Evolutionary conservation across 2,113 vertebrate genomes (phyloP), one percentile per base, ranked within the genome.

Genomic region (Zeus faber): DNA sequence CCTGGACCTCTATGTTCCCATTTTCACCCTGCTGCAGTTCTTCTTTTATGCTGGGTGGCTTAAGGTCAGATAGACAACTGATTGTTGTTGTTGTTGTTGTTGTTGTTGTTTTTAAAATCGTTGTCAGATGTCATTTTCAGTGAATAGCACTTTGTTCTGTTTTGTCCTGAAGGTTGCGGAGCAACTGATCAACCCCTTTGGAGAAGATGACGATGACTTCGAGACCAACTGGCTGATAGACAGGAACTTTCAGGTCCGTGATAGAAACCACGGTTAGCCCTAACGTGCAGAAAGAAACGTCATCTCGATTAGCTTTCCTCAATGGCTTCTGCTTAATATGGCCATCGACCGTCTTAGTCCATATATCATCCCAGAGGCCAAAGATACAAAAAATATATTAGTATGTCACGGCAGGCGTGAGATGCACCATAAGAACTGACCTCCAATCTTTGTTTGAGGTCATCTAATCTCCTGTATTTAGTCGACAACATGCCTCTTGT

Each of bases 1-100:
- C 49, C 88, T 98, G 6, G 95, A 97, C 79, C 90, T 98, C 26
- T 94, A 89, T 0, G 65, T 97, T 4, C 95, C 95, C 1, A 86
- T 97, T 65, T 98, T 97, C 81, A 98, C 95, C n/a, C 74, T 97
- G 41, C 85, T 97, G 1, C 95, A 98, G 82, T 96, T 97, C 85
- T 97, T 97, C 82, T 97, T 97, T 81, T 97, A 97, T 0, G 92
- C 90, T 0, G 95, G 95, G 6, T 98, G 95, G 95, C 92, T 98
- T 41, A 98, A 97, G 94, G 95, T 95, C 51, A 72, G 69, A 43
- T 4, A 14, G n/a, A 24, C 7, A 25, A 7, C 33, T 46, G 5
- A 9, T 4, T 2, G 6, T 26, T 17, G 11, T 27, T 18, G 11
- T 5, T 27, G 18, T 17, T 40, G 2, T 43, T 54, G 1, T 20